These are phyloP conservation scores for Chaunax sp. DNA, from an alignment of 2,797 vertebrate genomes.

Conservation along the genomic window DNA sequence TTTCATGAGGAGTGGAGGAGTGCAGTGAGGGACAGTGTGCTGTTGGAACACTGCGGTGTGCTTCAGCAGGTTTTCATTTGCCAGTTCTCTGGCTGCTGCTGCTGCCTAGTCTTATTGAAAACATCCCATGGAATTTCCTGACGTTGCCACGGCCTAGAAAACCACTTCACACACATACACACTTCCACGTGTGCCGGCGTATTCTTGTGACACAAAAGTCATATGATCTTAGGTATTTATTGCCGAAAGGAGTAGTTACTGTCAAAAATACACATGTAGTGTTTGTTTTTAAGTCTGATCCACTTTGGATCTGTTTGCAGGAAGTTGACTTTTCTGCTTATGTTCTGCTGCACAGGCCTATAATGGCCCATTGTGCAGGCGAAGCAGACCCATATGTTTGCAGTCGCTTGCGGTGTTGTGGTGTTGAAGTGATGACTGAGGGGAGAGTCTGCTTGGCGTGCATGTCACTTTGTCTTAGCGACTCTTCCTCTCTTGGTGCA, in stretches of 20 bases:
- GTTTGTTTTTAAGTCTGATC: constrained; percentile 62
- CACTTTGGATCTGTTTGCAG: constrained; percentile 26
- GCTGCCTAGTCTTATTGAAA: constrained; percentile 81
- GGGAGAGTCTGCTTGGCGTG: constrained; percentile 53
- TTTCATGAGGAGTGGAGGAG: constrained; percentile 29
- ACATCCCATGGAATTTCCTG: constrained; percentile 87
- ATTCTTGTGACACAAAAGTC: constrained; percentile 43
- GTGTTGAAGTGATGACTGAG: constrained; percentile 70
- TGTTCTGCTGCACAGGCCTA: constrained; percentile 18
- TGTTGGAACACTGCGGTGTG: constrained; percentile 54
- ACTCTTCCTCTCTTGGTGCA: constrained; percentile 44
- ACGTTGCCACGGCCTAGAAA: constrained; percentile 72
- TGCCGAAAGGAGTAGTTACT: constrained; percentile 42
- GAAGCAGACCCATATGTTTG: constrained; percentile 74
- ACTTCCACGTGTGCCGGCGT: constrained; percentile 40
- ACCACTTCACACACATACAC: constrained; percentile 39
- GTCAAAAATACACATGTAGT: constrained; percentile 65
- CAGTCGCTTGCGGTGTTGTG: constrained; percentile 71
- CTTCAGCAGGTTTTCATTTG: constrained; percentile 84
- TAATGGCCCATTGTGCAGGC: constrained; percentile 62
- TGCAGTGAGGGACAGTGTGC: constrained; percentile 38
- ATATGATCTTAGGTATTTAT: constrained; percentile 61
- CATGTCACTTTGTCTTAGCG: constrained; percentile 57
- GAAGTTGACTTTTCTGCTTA: constrained; percentile 38
- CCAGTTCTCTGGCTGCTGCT: constrained; percentile 69